These are phyloP conservation scores for Drosophila mauritiana DNA, from an alignment of 1,140 invertebrate genomes.

Conservation along the genomic window DNA sequence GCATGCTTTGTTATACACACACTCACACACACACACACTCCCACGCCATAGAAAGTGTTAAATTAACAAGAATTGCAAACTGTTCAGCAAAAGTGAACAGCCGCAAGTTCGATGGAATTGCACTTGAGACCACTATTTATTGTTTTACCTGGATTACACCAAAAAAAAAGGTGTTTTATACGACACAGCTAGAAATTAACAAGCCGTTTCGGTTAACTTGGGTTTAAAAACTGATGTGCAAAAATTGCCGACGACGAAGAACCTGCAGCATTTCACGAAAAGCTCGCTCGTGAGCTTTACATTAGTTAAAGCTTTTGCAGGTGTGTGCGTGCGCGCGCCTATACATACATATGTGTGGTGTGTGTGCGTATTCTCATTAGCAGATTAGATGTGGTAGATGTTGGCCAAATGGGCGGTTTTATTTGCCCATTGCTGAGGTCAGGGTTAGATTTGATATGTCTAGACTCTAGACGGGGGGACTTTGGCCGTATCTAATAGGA, in stretches of 20 bases:
- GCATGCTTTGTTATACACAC: slow-evolving; percentile 18
- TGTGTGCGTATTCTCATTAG: slow-evolving; percentile 5
- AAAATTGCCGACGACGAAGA: slow-evolving; percentile 22
- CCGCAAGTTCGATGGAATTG: slow-evolving; percentile 12
- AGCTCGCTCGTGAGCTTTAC: slow-evolving; percentile 19
- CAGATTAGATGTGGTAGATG: slow-evolving; percentile 34
- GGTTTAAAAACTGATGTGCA: slow-evolving; percentile 48
- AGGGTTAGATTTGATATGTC: slow-evolving; percentile 37
- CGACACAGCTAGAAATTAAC: not conserved
- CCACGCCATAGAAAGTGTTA: not conserved
- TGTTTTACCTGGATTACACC: slow-evolving; percentile 15
- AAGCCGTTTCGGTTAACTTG: slow-evolving; percentile 21
- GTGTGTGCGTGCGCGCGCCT: slow-evolving; percentile 6
- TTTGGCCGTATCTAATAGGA: slow-evolving; percentile 29
- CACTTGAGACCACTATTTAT: slow-evolving; percentile 4
- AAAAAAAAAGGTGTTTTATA: slow-evolving; percentile 15
- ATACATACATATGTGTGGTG: not conserved
- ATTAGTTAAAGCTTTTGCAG: slow-evolving; percentile 27
- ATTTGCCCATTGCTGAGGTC: slow-evolving; percentile 47
- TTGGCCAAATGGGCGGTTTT: slow-evolving; percentile 13
- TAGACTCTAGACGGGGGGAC: slow-evolving; percentile 1
- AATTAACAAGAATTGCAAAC: slow-evolving; percentile 32
- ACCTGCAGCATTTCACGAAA: slow-evolving; percentile 14
- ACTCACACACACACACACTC: not conserved
- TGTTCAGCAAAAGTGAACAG: slow-evolving; percentile 7